Evolutionary conservation across 2,113 vertebrate species (phyloP).

Genomic region (Lepus americanus): DNA sequence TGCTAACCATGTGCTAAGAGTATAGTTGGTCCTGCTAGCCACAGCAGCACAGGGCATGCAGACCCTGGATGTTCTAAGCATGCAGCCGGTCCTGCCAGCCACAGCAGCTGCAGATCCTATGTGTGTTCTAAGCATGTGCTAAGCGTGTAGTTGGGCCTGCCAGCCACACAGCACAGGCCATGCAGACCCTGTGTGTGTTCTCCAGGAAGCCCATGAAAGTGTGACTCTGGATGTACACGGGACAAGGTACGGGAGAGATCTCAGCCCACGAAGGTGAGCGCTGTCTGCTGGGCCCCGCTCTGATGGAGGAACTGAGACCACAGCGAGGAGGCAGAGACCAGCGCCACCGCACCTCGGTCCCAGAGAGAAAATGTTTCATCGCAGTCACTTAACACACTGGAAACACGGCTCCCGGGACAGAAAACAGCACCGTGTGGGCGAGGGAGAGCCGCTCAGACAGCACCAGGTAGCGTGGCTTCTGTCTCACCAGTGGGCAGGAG

Average conservation of each 20-base stretch:
- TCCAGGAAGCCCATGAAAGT: background rate
- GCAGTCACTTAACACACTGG: background rate
- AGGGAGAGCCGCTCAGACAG: background rate
- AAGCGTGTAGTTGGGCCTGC: fast-evolving
- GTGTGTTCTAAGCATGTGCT: fast-evolving
- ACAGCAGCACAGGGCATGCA: background rate
- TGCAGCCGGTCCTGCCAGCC: fast-evolving
- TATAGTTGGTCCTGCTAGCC: fast-evolving
- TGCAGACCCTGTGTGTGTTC: fast-evolving
- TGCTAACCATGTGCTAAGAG: fast-evolving
- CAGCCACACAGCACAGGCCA: background rate
- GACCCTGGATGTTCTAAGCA: fast-evolving
- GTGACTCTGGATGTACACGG: fast-evolving
- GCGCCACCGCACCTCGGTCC: background rate
- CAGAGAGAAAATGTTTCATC: background rate
- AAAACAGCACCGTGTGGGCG: fast-evolving
- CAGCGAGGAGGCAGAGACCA: fast-evolving
- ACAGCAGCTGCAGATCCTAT: background rate
- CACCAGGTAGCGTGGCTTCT: background rate
- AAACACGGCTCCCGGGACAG: fast-evolving
- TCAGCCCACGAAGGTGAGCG: background rate
- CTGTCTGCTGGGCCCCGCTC: background rate
- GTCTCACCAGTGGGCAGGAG: background rate
- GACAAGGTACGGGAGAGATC: fast-evolving
- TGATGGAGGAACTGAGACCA: background rate